Evolutionary conservation across 2,113 vertebrate species (phyloP).

Genomic region (Lophius piscatorius): DNA sequence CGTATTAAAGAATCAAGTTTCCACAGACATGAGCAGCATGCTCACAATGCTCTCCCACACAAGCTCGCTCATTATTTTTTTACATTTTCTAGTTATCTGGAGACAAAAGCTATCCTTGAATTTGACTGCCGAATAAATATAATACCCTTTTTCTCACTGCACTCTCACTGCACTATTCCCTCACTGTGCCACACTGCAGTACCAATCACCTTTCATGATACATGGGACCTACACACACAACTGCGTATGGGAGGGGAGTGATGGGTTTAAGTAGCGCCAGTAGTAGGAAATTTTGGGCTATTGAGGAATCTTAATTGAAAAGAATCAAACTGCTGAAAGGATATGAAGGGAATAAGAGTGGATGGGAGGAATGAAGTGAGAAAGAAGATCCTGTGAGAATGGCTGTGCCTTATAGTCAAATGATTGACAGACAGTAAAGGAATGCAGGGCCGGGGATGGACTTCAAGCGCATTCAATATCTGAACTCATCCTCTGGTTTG

Average conservation of each 20-base stretch:
- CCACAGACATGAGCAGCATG: constrained; percentile 36
- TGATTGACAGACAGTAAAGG: constrained; percentile 51
- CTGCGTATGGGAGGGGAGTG: neutral
- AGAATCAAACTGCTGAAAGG: constrained; percentile 1
- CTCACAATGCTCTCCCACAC: constrained; percentile 22
- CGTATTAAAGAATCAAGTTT: constrained; percentile 69
- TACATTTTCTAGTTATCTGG: constrained; percentile 61
- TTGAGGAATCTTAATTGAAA: constrained; percentile 15
- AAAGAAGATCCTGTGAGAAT: constrained; percentile 24
- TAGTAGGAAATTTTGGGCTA: constrained; percentile 23
- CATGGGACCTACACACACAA: constrained; percentile 10
- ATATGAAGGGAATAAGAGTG: constrained; percentile 21
- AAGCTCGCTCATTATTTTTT: constrained; percentile 53
- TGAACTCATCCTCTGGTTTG: constrained; percentile 57
- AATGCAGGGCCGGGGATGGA: constrained; percentile 44
- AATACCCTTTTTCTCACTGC: constrained; percentile 59
- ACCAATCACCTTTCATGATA: constrained; percentile 42
- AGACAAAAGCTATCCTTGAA: constrained; percentile 60
- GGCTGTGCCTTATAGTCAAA: constrained; percentile 7
- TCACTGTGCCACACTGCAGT: constrained; percentile 40
- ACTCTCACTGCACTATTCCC: constrained; percentile 56
- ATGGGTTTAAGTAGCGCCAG: neutral
- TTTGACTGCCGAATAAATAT: constrained; percentile 73
- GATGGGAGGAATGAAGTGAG: constrained; percentile 38
- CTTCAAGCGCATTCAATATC: constrained; percentile 33